Evolutionary conservation across 2,888 invertebrate genomes (phyloP).

Genomic region (Nineta flava): DNA sequence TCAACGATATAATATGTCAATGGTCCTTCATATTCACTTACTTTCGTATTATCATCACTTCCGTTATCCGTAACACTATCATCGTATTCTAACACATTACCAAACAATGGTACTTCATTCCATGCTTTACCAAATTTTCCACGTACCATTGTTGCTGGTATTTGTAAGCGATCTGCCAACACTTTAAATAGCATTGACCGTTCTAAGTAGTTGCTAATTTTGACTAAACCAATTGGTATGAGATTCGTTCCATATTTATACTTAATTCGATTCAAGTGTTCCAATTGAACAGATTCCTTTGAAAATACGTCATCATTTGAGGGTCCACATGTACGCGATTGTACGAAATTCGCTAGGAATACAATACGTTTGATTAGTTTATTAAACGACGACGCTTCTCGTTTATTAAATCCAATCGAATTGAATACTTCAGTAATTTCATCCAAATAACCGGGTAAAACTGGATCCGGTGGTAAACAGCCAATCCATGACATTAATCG

Average conservation of each 20-base stretch:
- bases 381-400: not conserved
- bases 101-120: conserved; percentile 45
- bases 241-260: conserved; percentile 22
- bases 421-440: conserved; percentile 16
- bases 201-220: conserved; percentile 41
- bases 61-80: not conserved
- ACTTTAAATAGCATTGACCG: conserved; percentile 47
- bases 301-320: conserved; percentile 1
- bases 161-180: conserved; percentile 41
- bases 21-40: not conserved
- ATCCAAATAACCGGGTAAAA: conserved; percentile 17
- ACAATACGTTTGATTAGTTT: conserved; percentile 6
- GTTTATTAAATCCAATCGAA: conserved; percentile 12
- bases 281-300: conserved; percentile 13
- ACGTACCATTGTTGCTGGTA: conserved; percentile 43
- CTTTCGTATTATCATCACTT: not conserved
- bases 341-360: conserved; percentile 6
- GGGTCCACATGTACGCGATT: not conserved
- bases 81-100: conserved; percentile 13
- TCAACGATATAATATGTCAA: conserved; percentile 42
- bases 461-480: conserved; percentile 17
- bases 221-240: conserved; percentile 39
- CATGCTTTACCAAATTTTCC: conserved; percentile 39
- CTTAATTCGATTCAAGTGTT: conserved; percentile 17
- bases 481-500: conserved; percentile 16